phyloP scores from a whole-genome alignment of 2,888 invertebrate genomes.

The Thymelicus lineola region DNA sequence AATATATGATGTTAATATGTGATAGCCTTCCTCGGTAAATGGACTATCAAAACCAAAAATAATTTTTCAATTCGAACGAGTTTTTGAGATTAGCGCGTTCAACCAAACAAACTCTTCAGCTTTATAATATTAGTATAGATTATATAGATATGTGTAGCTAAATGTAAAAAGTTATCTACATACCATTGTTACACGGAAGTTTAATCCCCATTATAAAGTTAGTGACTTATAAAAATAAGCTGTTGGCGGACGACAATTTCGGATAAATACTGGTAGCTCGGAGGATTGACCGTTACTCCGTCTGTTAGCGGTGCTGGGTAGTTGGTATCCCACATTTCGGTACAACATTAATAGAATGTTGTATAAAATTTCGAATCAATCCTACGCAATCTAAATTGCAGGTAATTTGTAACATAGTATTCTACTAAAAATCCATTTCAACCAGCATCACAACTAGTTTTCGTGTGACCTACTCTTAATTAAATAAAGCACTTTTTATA shows the following conservation, averaged over 20 bases:
- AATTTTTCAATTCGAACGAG: no score
- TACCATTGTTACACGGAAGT: constrained; percentile 1
- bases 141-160: no score
- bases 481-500: constrained; percentile 16
- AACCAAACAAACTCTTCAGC: no score
- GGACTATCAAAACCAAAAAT: no score
- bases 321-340: not conserved
- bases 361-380: not conserved
- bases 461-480: not conserved
- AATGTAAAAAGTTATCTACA: not conserved
- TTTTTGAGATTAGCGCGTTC: no score
- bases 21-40: no score
- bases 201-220: constrained; percentile 11
- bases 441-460: not conserved
- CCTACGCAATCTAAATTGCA: not conserved
- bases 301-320: not conserved
- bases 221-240: constrained; percentile 9
- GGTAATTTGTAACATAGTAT: not conserved
- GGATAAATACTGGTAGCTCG: constrained; percentile 35
- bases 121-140: no score
- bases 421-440: not conserved
- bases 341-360: not conserved
- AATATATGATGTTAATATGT: no score
- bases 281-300: constrained; percentile 42
- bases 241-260: constrained; percentile 10